phyloP scores from a whole-genome alignment of 2,888 invertebrate genomes.

The Acanthosepion lycidas region DNA sequence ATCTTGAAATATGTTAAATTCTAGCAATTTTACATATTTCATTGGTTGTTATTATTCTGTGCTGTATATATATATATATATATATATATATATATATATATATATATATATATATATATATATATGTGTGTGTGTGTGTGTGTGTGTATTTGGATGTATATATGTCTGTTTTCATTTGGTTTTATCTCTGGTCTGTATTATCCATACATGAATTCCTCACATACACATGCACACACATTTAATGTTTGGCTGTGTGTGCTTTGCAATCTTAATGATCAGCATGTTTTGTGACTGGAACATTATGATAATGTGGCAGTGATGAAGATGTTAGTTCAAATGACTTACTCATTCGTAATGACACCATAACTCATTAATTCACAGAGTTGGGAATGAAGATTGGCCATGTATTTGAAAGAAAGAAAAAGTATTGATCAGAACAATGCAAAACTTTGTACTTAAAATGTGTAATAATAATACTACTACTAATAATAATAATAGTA shows the following conservation, averaged over 20 bases:
- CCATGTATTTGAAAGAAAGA: neutral
- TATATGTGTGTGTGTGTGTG: neutral
- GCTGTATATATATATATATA: neutral
- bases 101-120: neutral
- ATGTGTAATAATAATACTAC: neutral
- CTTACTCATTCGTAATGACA: neutral
- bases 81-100: neutral
- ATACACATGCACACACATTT: neutral
- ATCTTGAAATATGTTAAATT: too few relatives aligned
- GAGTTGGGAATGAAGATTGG: neutral
- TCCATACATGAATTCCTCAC: neutral
- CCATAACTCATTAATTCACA: neutral
- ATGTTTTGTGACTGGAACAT: neutral
- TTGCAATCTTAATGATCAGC: neutral
- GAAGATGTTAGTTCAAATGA: neutral
- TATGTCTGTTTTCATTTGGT: neutral
- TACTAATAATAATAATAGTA: neutral
- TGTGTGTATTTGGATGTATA: neutral
- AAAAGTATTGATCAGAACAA: neutral
- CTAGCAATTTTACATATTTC: too few relatives aligned
- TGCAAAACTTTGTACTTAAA: neutral
- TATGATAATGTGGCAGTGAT: neutral
- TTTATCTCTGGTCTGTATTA: neutral
- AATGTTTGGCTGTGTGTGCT: neutral
- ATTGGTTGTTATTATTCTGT: too few relatives aligned